phyloP scores from a whole-genome alignment of 2,113 vertebrate genomes.

The Epinephelus cyanopodus region DNA sequence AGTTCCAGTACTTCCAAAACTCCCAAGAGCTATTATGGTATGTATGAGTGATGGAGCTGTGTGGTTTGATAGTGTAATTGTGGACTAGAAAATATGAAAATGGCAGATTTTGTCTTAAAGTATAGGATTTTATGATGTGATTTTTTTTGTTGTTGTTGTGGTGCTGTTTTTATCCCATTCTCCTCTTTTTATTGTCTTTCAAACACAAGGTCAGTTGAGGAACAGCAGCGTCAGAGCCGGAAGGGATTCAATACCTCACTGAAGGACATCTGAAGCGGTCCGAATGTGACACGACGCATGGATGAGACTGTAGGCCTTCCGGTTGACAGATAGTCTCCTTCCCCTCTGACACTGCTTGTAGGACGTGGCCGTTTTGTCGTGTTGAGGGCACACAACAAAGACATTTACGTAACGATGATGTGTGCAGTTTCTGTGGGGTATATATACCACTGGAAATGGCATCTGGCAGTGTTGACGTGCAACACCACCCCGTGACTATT shows the following conservation, averaged over 20 bases:
- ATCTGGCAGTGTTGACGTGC: background rate
- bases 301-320: background rate
- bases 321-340: background rate
- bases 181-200: background rate
- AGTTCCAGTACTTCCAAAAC: conserved; percentile 1
- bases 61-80: conserved; percentile 12
- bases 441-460: background rate
- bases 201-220: conserved; percentile 21
- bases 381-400: background rate
- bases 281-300: background rate
- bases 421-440: background rate
- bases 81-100: conserved; percentile 8
- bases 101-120: background rate
- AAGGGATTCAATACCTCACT: background rate
- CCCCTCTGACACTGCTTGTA: background rate
- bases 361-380: background rate
- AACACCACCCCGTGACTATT: conserved; percentile 2
- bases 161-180: background rate
- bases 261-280: background rate
- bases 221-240: conserved; percentile 4
- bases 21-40: background rate
- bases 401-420: background rate
- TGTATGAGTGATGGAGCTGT: background rate
- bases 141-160: background rate
- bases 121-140: background rate